phyloP scores from a whole-genome alignment of 2,113 vertebrate genomes.

The Aplodontia rufa region DNA sequence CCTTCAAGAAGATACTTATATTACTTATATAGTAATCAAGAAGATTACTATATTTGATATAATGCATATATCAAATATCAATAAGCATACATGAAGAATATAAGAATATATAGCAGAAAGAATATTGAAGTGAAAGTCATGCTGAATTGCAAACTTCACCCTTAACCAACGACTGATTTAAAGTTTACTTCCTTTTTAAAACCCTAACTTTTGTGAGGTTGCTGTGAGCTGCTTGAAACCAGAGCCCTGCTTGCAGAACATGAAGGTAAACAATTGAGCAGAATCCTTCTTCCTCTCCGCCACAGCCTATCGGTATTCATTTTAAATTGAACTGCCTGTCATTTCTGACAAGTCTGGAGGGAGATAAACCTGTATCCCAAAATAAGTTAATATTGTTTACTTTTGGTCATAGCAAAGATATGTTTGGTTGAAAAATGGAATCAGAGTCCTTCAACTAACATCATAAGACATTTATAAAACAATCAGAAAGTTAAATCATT shows the following conservation, averaged over 20 bases:
- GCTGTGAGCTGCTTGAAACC: not conserved
- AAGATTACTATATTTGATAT: not conserved
- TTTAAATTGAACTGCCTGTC: not conserved
- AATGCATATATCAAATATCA: not conserved
- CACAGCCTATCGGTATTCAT: not conserved
- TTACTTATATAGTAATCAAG: too few relatives aligned
- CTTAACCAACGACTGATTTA: not conserved
- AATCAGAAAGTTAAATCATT: not conserved
- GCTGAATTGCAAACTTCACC: not conserved
- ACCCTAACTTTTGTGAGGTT: not conserved
- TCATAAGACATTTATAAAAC: not conserved
- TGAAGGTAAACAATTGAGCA: not conserved
- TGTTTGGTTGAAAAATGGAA: not conserved
- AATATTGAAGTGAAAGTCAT: not conserved
- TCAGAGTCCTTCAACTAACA: not conserved
- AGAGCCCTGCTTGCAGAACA: not conserved
- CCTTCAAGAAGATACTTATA: not conserved
- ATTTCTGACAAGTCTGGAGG: not conserved
- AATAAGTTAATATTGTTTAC: not conserved
- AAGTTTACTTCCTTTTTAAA: conserved; percentile 6
- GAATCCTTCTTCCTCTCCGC: not conserved
- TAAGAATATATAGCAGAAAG: not conserved
- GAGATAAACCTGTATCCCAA: not conserved
- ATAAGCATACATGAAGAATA: not conserved
- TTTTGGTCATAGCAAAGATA: not conserved